Evolutionary conservation across 2,888 invertebrate genomes (phyloP).

Genomic region (Eupeodes latifasciatus): DNA sequence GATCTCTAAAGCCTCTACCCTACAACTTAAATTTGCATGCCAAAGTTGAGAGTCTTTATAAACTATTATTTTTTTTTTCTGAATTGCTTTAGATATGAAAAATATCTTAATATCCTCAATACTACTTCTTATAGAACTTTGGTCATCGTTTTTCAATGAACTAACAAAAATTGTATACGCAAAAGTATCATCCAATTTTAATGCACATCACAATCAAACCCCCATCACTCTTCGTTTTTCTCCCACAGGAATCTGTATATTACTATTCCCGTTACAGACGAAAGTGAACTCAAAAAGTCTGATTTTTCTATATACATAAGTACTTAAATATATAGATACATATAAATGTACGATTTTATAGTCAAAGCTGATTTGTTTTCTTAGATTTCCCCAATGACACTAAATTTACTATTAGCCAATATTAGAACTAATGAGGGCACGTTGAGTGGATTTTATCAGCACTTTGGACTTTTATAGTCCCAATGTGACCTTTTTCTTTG

Average conservation of each 20-base stretch:
- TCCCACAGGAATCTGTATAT: slow-evolving; percentile 7
- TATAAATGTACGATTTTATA: slow-evolving; percentile 22
- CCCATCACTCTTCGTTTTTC: not conserved
- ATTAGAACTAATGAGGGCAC: slow-evolving; percentile 75
- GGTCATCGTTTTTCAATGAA: slow-evolving; percentile 13
- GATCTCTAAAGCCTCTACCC: no score
- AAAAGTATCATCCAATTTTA: not conserved
- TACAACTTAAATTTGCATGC: slow-evolving; percentile 12
- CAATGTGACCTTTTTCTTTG: slow-evolving; percentile 67
- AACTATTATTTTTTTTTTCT: not conserved
- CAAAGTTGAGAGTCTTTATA: not conserved
- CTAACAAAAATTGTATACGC: not conserved
- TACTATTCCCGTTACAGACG: no score
- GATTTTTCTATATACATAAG: slow-evolving; percentile 3
- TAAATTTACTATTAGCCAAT: slow-evolving; percentile 58
- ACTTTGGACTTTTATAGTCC: slow-evolving; percentile 72
- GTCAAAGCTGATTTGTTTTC: slow-evolving; percentile 60
- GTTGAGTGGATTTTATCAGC: slow-evolving; percentile 75
- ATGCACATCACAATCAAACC: not conserved
- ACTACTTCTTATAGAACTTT: not conserved
- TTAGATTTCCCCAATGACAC: slow-evolving; percentile 51
- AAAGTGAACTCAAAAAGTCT: slow-evolving; percentile 6
- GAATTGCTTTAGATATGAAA: not conserved
- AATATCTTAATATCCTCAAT: not conserved
- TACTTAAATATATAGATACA: no score